Evolutionary conservation across 2,113 vertebrate species (phyloP).

Genomic region (Gadus chalcogrammus): DNA sequence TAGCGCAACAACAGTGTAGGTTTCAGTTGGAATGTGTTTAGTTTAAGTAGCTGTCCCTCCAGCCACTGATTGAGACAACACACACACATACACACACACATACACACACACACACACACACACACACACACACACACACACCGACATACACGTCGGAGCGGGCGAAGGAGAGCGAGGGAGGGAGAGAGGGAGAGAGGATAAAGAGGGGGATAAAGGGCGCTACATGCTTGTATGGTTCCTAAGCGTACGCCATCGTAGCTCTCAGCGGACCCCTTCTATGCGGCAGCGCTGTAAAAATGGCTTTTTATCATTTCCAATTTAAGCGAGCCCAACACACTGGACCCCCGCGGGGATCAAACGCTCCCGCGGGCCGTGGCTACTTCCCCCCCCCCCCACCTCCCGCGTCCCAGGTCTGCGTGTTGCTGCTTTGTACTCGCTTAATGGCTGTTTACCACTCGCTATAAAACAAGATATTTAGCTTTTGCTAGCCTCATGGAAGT

Average conservation of each 20-base stretch:
- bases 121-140: no score
- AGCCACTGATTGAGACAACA: slow-evolving; percentile 46
- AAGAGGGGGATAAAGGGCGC: not conserved
- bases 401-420: not conserved
- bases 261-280: slow-evolving; percentile 49
- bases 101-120: no score
- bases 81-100: slow-evolving; percentile 29
- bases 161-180: slow-evolving; percentile 13
- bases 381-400: slow-evolving; percentile 13
- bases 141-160: slow-evolving; percentile 24
- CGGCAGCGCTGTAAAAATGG: slow-evolving; percentile 56
- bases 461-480: no score
- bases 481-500: no score
- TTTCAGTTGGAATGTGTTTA: slow-evolving; percentile 62
- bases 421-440: not conserved
- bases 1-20: slow-evolving; percentile 54
- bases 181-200: slow-evolving; percentile 21
- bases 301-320: slow-evolving; percentile 69
- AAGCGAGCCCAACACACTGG: slow-evolving; percentile 53
- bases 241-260: slow-evolving; percentile 38
- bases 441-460: not conserved
- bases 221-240: slow-evolving; percentile 31
- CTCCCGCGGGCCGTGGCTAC: slow-evolving; percentile 22
- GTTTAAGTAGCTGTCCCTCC: slow-evolving; percentile 44
- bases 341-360: slow-evolving; percentile 65